Evolutionary conservation across 2,113 vertebrate genomes (phyloP).

Genomic region (Phoxinus phoxinus): DNA sequence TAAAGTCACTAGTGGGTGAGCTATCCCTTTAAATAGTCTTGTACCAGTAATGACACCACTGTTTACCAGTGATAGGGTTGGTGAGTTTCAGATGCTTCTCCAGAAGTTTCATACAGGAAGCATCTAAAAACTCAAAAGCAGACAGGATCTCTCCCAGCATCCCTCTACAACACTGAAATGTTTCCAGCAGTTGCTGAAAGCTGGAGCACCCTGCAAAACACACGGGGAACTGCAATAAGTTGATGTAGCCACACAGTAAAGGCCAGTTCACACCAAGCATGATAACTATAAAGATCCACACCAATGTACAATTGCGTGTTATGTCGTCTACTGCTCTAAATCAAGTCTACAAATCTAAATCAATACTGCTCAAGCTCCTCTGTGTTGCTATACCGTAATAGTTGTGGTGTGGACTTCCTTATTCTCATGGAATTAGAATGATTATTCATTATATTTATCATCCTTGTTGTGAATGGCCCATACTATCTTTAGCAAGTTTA

Average conservation of each 20-base stretch:
- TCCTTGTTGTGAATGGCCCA: neutral
- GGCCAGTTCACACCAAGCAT: too few species aligned
- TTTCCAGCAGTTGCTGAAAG: conserved; percentile 85
- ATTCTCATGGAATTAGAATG: neutral
- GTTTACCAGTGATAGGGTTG: conserved; percentile 86
- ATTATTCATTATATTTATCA: neutral
- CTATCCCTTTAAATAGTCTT: neutral
- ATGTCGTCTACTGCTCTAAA: too few species aligned
- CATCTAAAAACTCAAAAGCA: conserved; percentile 93
- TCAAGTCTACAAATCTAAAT: too few species aligned
- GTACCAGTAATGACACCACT: neutral
- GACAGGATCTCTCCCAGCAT: conserved; percentile 95
- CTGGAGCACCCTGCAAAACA: conserved; percentile 82
- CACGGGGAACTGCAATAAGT: neutral
- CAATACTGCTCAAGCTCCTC: too few species aligned
- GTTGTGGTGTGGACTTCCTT: neutral
- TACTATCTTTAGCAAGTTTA: neutral
- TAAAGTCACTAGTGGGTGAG: too few species aligned
- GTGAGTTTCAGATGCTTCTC: conserved; percentile 82
- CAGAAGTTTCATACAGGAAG: conserved; percentile 87
- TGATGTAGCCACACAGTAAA: neutral
- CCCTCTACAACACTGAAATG: conserved; percentile 82
- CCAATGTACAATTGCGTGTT: neutral
- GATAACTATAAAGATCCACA: neutral
- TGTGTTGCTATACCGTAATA: neutral